Evolutionary conservation across 2,113 vertebrate species (phyloP).

Genomic region (Rostratula benghalensis): DNA sequence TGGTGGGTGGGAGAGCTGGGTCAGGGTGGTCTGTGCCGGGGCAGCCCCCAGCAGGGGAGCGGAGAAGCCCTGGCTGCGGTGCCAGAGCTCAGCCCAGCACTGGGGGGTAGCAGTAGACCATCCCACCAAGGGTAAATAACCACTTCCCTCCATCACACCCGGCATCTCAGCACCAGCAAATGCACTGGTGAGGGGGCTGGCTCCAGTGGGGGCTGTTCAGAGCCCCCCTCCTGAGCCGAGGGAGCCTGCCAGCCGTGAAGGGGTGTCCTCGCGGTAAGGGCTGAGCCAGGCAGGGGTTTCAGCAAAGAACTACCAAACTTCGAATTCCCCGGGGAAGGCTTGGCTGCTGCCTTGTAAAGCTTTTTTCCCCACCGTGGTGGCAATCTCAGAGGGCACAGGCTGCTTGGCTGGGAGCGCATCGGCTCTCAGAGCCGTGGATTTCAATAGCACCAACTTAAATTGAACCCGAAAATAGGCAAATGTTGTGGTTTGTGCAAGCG

Average conservation of each 20-base stretch:
- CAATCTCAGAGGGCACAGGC: not conserved
- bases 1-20: not conserved
- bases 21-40: not conserved
- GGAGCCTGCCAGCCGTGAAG: not conserved
- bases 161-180: fast-evolving
- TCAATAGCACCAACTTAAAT: not conserved
- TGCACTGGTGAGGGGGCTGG: not conserved
- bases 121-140: not conserved
- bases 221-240: not conserved
- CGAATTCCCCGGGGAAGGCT: not conserved
- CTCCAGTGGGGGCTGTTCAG: not conserved
- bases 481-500: not conserved
- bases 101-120: not conserved
- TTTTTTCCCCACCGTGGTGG: not conserved
- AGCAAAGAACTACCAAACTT: not conserved
- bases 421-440: not conserved
- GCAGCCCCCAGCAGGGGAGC: not conserved
- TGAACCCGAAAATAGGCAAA: not conserved
- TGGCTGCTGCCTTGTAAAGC: not conserved
- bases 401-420: not conserved
- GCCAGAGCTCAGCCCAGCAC: not conserved
- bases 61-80: not conserved
- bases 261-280: not conserved
- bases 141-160: not conserved
- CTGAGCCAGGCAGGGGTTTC: not conserved